Evolutionary conservation across 2,797 vertebrate species (phyloP).

Genomic region (Pagetopsis macropterus): DNA sequence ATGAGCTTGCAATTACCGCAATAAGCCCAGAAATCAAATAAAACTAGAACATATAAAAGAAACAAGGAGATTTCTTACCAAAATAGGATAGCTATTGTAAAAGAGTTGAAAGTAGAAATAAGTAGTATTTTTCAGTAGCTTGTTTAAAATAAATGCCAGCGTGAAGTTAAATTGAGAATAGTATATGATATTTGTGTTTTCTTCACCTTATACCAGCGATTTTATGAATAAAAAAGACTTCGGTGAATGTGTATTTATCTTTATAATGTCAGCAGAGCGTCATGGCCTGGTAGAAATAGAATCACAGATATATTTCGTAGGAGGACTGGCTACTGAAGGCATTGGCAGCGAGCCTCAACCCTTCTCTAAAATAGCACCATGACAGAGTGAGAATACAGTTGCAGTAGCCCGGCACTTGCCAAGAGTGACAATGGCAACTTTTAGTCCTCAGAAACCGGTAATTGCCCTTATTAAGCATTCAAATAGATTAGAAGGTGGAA

Average conservation of each 20-base stretch:
- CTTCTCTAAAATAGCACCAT: conserved; percentile 44
- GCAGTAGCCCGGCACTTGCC: conserved; percentile 36
- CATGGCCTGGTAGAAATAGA: conserved; percentile 33
- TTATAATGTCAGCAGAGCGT: conserved; percentile 32
- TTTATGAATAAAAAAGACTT: background rate
- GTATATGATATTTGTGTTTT: background rate
- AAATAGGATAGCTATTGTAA: background rate
- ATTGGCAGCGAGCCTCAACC: conserved; percentile 32
- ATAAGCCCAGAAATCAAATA: background rate
- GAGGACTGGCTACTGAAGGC: conserved; percentile 22
- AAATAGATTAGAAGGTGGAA: conserved; percentile 24
- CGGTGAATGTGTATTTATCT: conserved; percentile 8
- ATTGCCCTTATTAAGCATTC: conserved; percentile 31
- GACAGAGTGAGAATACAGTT: conserved; percentile 24
- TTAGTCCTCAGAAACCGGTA: conserved; percentile 25
- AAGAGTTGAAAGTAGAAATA: background rate
- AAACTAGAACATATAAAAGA: background rate
- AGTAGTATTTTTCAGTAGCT: too few species aligned
- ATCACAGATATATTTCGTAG: conserved; percentile 25
- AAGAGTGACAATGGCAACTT: conserved; percentile 41
- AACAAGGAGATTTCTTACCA: background rate
- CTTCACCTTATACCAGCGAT: background rate
- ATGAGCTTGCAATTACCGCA: background rate
- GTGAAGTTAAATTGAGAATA: background rate
- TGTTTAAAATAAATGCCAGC: background rate